phyloP scores from a whole-genome alignment of 2,888 invertebrate genomes.

The Girardia tigrina region DNA sequence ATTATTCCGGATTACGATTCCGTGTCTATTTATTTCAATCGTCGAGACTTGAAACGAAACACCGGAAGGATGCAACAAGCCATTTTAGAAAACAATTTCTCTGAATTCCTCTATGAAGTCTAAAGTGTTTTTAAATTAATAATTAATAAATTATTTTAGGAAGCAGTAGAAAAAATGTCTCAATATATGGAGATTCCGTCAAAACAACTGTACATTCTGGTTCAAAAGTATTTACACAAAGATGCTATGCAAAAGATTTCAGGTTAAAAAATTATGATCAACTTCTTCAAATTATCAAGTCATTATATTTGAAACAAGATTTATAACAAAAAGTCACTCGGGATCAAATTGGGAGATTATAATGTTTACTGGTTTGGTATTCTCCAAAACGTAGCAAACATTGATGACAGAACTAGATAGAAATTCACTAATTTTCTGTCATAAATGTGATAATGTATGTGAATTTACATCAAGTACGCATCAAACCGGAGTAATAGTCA shows the following conservation, averaged over 20 bases:
- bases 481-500: no score
- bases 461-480: no score
- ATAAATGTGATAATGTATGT: no score
- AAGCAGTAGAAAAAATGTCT: not conserved
- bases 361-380: no score
- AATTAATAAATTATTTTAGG: not conserved
- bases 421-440: no score
- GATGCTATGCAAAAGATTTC: not conserved
- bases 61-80: not conserved
- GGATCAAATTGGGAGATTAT: no score
- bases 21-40: not conserved
- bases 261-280: no score
- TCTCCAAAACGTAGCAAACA: no score
- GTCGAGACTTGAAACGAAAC: not conserved
- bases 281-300: no score
- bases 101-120: not conserved
- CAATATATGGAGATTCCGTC: not conserved
- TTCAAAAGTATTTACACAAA: not conserved
- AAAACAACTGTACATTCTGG: conserved; percentile 3
- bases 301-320: no score
- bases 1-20: not conserved
- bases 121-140: not conserved
- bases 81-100: not conserved
- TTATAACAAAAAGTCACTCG: no score
- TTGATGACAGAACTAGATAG: no score